A percentile compares a stretch with the other conserved stretches of the same genome.
These are phyloP conservation scores for Dendroctonus valens DNA, from an alignment of 1,140 invertebrate genomes.

Conservation along the genomic window DNA sequence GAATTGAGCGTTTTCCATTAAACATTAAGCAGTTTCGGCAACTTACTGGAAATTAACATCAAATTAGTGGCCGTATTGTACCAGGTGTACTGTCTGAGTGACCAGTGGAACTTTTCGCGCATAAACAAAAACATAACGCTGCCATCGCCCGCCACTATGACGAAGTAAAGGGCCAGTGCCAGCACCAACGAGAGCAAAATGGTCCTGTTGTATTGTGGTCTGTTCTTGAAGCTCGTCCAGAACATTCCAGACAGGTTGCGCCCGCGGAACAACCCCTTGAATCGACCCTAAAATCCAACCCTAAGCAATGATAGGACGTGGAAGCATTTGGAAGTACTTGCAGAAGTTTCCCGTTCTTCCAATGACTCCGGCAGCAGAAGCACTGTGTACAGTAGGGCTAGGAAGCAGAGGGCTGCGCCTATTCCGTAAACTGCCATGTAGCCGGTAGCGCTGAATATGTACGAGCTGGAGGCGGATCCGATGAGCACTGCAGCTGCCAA, in stretches of 20 bases:
- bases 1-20: not conserved
- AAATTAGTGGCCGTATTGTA: slow-evolving; percentile 54
- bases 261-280: slow-evolving; percentile 57
- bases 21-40: not conserved
- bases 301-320: not conserved
- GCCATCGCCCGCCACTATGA: slow-evolving; percentile 59
- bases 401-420: slow-evolving; percentile 41
- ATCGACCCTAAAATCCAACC: slow-evolving; percentile 46
- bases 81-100: slow-evolving; percentile 59
- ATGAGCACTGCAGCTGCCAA: slow-evolving; percentile 58
- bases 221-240: slow-evolving; percentile 58
- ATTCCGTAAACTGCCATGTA: slow-evolving; percentile 51
- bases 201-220: slow-evolving; percentile 58
- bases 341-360: slow-evolving; percentile 12
- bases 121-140: slow-evolving; percentile 62
- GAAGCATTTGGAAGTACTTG: not conserved
- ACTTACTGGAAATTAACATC: slow-evolving; percentile 46
- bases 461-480: slow-evolving; percentile 59
- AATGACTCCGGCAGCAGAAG: slow-evolving; percentile 50
- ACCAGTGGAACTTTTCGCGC: slow-evolving; percentile 66
- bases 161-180: slow-evolving; percentile 54
- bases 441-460: slow-evolving; percentile 53
- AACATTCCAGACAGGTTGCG: slow-evolving; percentile 60
- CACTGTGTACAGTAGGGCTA: slow-evolving; percentile 49
- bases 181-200: slow-evolving; percentile 62